Evolutionary conservation across 2,113 vertebrate genomes (phyloP).

Genomic region (Malurus melanocephalus): DNA sequence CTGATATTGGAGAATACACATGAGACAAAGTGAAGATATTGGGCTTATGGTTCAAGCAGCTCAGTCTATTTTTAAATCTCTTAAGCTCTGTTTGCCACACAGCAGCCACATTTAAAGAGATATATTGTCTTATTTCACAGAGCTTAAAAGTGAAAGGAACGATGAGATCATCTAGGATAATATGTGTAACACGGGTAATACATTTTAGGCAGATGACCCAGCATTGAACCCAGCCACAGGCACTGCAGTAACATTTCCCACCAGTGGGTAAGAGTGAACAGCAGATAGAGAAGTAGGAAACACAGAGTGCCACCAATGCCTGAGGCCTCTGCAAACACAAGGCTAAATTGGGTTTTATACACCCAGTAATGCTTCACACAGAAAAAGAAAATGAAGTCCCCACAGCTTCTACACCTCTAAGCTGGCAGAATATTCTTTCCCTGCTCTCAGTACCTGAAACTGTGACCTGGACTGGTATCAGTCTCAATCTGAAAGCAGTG

Average conservation of each 20-base stretch:
- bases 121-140: not conserved
- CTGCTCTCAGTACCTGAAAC: not conserved
- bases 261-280: not conserved
- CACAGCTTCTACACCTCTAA: not conserved
- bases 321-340: not conserved
- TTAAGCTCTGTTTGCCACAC: not conserved
- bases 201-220: not conserved
- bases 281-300: not conserved
- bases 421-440: not conserved
- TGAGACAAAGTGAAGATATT: not conserved
- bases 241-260: not conserved
- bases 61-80: not conserved
- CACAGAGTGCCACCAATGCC: not conserved
- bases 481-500: not conserved
- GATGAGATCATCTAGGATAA: not conserved
- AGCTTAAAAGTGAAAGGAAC: not conserved
- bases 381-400: not conserved
- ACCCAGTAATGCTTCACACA: not conserved
- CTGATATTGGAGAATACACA: not conserved
- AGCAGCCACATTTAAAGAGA: not conserved
- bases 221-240: not conserved
- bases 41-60: not conserved
- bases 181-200: not conserved
- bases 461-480: not conserved
- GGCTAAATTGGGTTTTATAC: not conserved